Base-by-base conservation (phyloP, 2,888 invertebrate species). In the Euspilapteryx auroguttella region DNA sequence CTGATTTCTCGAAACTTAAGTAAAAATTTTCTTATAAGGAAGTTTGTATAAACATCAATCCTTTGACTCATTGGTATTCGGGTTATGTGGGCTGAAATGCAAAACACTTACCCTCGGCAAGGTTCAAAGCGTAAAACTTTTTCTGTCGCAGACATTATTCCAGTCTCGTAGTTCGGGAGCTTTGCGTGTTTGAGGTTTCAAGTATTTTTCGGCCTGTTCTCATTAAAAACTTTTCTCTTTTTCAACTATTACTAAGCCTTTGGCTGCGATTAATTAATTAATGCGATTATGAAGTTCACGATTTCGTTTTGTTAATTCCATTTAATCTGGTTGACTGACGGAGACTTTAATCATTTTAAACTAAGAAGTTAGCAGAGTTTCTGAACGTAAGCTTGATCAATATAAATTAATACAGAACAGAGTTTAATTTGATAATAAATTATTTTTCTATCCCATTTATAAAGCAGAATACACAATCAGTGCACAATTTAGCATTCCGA, bases 101-200 rank as follows among this genome's bases (percentile, higher is more conserved):
- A 69, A 69, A 69, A 71, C 68, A 69, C 69, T 69, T 68, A 66
- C 65, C 65, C 66, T 54, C 55, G 53, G 57, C 51, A 62, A 59
- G 62, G 66, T 68, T 66, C 66, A 66, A 64, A 71, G 65, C 66
- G 55, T 59, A 64, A 39, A 71, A 68, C 56, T 65, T 71, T 71
- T 71, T 69, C 64, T 59, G 65, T 65, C 59, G 63, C 64, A 58
- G 54, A 59, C 61, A 62, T 68, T 68, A 71, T 71, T 71, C 69
- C 59, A 53, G 66, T 69, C 71, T 63, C 71, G 69, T 71, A 68
- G 65, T 59, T 64, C 47, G 55, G 46, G 51, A 59, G 64, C 62
- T 64, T 65, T 61, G 65, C 63, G 59, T 65, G 64, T 69, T 68
- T 59, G 64, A 63, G 66, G 62, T 59, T 64, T 59, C 51, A 54